These are phyloP conservation scores for Cistogaster globosa DNA, from an alignment of 2,888 invertebrate species.

Conservation along the genomic window DNA sequence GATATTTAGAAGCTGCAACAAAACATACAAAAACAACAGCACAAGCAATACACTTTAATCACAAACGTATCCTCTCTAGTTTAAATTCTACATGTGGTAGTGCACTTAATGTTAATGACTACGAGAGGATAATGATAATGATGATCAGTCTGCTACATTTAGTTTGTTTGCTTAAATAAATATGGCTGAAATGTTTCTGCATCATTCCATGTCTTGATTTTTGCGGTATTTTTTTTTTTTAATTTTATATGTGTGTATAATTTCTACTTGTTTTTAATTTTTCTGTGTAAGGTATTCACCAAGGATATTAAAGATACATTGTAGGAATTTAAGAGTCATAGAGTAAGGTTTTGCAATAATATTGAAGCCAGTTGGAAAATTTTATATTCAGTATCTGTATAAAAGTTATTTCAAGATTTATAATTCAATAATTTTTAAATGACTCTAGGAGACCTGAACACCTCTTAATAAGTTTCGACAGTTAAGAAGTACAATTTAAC, in stretches of 20 bases:
- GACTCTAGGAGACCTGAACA: too few relatives aligned
- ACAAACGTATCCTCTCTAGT: constrained; percentile 43
- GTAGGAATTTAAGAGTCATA: constrained; percentile 24
- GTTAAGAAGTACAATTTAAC: too few relatives aligned
- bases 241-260: not conserved
- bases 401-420: not conserved
- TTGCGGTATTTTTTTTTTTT: constrained; percentile 15
- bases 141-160: constrained; percentile 3
- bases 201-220: constrained; percentile 8
- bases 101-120: constrained; percentile 54
- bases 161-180: constrained; percentile 33
- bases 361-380: not conserved
- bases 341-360: not conserved
- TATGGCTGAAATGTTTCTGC: constrained; percentile 25
- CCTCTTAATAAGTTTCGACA: too few relatives aligned
- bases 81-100: constrained; percentile 72
- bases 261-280: not conserved
- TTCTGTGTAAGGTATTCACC: constrained; percentile 47
- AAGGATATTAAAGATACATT: constrained; percentile 62
- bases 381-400: not conserved
- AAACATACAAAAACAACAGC: not conserved
- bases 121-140: constrained; percentile 45
- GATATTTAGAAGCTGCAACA: constrained; percentile 45
- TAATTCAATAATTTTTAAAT: too few relatives aligned
- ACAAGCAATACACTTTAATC: not conserved